These are phyloP conservation scores for Capricornis sumatraensis DNA, from an alignment of 2,113 vertebrate genomes.

Conservation along the genomic window DNA sequence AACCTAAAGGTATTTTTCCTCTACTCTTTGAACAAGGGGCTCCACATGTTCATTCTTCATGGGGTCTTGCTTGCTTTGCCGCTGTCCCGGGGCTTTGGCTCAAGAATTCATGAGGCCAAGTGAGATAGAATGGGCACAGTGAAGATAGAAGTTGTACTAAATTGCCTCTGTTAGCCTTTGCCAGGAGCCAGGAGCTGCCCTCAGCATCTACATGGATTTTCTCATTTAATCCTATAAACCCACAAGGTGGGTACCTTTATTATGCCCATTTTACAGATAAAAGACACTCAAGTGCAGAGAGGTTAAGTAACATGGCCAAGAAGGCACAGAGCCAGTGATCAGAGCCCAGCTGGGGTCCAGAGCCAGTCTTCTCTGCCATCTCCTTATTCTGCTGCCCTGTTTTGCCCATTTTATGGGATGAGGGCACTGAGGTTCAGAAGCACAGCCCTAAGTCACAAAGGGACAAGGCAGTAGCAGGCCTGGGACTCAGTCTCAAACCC, in stretches of 20 bases:
- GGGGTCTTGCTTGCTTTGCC: not conserved
- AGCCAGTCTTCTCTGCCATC: not conserved
- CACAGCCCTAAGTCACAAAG: not conserved
- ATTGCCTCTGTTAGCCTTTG: not conserved
- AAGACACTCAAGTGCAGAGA: not conserved
- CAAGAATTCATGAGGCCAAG: not conserved
- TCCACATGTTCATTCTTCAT: accelerated
- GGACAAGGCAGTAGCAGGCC: not conserved
- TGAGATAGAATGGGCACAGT: not conserved
- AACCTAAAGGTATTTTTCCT: not conserved
- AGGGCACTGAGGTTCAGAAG: not conserved
- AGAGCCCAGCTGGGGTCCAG: not conserved
- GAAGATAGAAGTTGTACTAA: not conserved
- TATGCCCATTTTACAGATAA: not conserved
- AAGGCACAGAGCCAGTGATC: not conserved
- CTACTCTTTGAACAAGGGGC: not conserved
- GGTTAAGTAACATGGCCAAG: not conserved
- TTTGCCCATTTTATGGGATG: not conserved
- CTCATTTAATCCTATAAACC: not conserved
- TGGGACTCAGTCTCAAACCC: not conserved
- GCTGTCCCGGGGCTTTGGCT: not conserved
- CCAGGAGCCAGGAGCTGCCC: not conserved
- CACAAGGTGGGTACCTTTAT: not conserved
- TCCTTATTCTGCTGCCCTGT: not conserved
- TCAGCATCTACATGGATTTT: not conserved